Evolutionary conservation across 2,888 invertebrate genomes (phyloP), one percentile per base, ranked within the genome.

Genomic region (Allacma fusca): DNA sequence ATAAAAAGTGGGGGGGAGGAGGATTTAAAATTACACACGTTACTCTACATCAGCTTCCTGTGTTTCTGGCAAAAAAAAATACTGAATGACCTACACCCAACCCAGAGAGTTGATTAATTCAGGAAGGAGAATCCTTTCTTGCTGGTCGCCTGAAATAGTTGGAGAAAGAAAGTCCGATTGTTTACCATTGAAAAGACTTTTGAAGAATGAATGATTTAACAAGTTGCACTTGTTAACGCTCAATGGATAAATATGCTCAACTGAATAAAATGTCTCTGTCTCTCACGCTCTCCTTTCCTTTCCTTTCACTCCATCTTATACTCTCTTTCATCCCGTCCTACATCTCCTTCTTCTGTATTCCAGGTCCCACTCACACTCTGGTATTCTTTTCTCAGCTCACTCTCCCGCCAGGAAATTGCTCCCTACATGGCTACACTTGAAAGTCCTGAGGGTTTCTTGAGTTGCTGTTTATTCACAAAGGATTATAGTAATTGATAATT

Each of bases 151-250:
- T 21, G 34, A 43, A 26, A 19, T 40, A 1, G 50, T 50, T 16
- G 50, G 5, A 16, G 50, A 16, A 50, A 50, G 19, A 16, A 5
- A 2, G 7, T 13, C 50, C n/a, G 7, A 50, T 50, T 50, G 50
- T 12, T 50, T 50, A 50, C 19, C 50, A 12, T 50, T 50, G 50
- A 50, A 23, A 43, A 29, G 23, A 68, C 13, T 34, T 40, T 19
- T 16, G 43, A 21, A 40, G 28, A 34, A 12, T 68, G 68, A 34
- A 40, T 23, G 40, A 23, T 40, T 68, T 68, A 1, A 50, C 50
- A 50, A 50, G 50, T 50, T 50, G 50, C 50, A 50, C 50, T 50
- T 50, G 50, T 50, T 50, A 50, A 50, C 50, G 50, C 50, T 50
- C 50, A 12, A 5, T 50, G 50, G 19, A 16, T n/a, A 50, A 50